Evolutionary conservation across 2,888 invertebrate genomes (phyloP), one percentile per base, ranked within the genome.

Genomic region (Atrina japonica): DNA sequence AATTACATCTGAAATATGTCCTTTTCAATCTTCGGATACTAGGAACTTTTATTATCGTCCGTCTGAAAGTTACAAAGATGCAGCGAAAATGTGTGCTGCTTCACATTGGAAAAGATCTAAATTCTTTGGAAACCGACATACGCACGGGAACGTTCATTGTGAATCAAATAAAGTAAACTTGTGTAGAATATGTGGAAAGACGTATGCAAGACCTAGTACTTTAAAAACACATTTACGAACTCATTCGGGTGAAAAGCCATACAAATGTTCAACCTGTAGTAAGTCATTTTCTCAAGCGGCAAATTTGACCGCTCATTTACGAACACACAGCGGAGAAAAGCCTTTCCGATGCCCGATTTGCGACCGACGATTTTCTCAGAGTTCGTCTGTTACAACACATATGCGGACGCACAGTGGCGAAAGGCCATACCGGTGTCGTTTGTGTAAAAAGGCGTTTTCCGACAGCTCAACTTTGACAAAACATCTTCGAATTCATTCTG

Each of bases 391-490:
- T 64, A 99, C 99, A 67, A 99, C 99, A 80, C 99, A 99, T 93
- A 98, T 98, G 97, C 93, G 99, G 88, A 99, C 99, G n/a, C 99
- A 99, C 92, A 97, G 97, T n/a, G 99, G 98, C n/a, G 98, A 99
- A 90, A 93, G 98, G 69, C 99, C 99, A 0, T 98, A 99, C 91
- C 94, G 95, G 80, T 99, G 99, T 92, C 93, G 96, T 80, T 94
- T 97, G 85, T 99, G 99, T 92, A 97, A 97, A 90, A 99, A 99
- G 90, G 97, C 98, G 2, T 99, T 99, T 91, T 98, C 98, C 3
- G 99, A 99, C 91, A 98, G 98, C 87, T 98, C 98, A 43, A 99
- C 99, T 1, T 92, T 99, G 66, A 99, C 99, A 63, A 99, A 99
- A 91, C 99, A 99, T 91, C 92, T 98, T 76, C 93, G 98, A 84